Evolutionary conservation across 2,797 vertebrate genomes (phyloP), one percentile per base, ranked within the genome.

Genomic region (Percopsis omiscomaycus): DNA sequence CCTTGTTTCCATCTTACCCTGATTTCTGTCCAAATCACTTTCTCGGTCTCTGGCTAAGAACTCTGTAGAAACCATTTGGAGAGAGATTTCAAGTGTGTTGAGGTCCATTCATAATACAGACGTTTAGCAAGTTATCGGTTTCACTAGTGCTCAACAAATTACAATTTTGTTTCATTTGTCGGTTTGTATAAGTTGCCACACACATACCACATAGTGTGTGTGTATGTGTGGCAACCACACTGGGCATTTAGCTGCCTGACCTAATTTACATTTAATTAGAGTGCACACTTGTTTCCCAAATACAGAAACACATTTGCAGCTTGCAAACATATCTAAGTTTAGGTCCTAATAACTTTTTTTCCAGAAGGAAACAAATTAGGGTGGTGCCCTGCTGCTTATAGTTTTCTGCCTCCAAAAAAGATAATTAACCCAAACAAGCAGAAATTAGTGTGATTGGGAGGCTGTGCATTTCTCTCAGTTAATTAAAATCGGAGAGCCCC

Each of bases 381-480:
- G 71, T 3, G 81, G 84, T 84, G 84, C 81, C 87, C 86, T 77
- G 88, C 89, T 91, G 89, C 83, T 91, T 72, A 37, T 37, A 75
- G 74, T 74, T 83, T 84, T 75, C 84, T 86, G 84, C 80, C 84
- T 90, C 86, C 84, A 85, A 87, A 87, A 85, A 83, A 83, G 79
- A 82, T 88, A 89, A 93, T 92, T 89, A 89, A 88, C 78, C 84
- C 84, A 84, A 89, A 89, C 85, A 89, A 87, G 83, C 83, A 89
- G 77, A 89, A 86, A 84, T 82, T 71, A 84, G 86, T 81, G 80
- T 65, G 62, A 89, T 88, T 91, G 74, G 79, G 73, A 78, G 79
- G 84, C 75, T 74, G 70, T 68, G 78, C 74, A 72, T 71, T 66
- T 76, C 49, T 74, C 72, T 78, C 69, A 48, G 65, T 83, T 90